Base-by-base conservation (phyloP, 1,140 invertebrate genomes). In the Mamestra configurata region DNA sequence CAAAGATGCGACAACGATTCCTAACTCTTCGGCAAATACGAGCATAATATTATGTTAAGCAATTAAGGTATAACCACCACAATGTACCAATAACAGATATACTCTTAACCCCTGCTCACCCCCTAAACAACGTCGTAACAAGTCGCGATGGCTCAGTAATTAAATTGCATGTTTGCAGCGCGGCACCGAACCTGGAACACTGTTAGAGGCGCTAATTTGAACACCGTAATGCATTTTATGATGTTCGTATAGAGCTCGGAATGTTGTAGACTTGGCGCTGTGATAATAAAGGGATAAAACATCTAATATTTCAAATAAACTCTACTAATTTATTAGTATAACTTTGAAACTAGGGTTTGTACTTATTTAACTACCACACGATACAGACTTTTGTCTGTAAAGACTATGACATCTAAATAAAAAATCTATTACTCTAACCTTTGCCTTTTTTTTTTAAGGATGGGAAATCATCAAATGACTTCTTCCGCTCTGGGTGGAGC, bases 191-290 rank as follows among this genome's bases (percentile, higher is more conserved):
- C 76, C 59, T 89, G 79, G 82, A 85, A 87, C 79, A 79, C 83
- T 81, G 86, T 82, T 85, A 78, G 82, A 86, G 81, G 84, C 82
- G 82, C 82, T 90, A 90, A 90, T 88, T 86, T 81, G 82, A 80
- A 85, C 76, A 79, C 84, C 71, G 79, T 90, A 88, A 90, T 88
- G 88, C 84, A 82, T 89, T 90, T 90, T 90, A 90, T 90, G 86
- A 85, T 80, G 84, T 81, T 24, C 11, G 55, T 51, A 70, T 59
- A 76, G 81, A 66, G 27, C 77, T 82, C 40, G 15, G 40, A 84
- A 85, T 51, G 61, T 43, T 31, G 40, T 82, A 87, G 87, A 89
- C n/a, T 55, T 11, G 79, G 20, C 24, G 4, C 1, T 15, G 43
- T 4, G n/a, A 13, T 10, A 46, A 10, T 10, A 40, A 40, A 40